These are phyloP conservation scores for Myanophis thanlyinensis DNA, from an alignment of 2,113 vertebrate genomes.

Conservation along the genomic window DNA sequence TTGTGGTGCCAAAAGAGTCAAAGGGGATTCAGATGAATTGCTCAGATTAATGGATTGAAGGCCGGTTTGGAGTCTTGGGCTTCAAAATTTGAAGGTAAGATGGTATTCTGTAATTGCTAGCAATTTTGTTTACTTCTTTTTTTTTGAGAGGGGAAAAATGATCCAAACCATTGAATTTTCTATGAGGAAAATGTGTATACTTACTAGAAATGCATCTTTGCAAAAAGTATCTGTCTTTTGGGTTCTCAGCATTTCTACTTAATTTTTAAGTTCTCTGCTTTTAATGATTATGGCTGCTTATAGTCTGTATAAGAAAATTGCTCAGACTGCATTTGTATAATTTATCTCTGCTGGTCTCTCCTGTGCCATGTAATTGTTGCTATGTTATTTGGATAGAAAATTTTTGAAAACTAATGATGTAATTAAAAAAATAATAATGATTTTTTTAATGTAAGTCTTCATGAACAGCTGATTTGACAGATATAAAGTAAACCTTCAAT, in stretches of 20 bases:
- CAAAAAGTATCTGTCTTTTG: not conserved
- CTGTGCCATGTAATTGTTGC: not conserved
- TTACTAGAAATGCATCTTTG: accelerated
- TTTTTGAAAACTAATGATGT: not conserved
- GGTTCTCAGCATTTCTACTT: not conserved
- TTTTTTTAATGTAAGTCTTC: not conserved
- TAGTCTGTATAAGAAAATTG: not conserved
- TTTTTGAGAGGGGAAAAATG: not conserved
- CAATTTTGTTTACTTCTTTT: not conserved
- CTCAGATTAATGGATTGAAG: not conserved
- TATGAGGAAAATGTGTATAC: accelerated
- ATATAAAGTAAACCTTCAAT: not conserved
- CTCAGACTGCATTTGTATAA: not conserved
- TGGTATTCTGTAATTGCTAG: not conserved
- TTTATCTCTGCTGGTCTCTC: not conserved
- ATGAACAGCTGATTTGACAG: not conserved
- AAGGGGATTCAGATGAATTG: not conserved
- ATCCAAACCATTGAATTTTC: accelerated
- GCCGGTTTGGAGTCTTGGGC: accelerated
- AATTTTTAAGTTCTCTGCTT: not conserved
- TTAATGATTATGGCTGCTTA: not conserved
- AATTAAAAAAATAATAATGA: not conserved
- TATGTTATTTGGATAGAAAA: not conserved
- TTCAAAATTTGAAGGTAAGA: not conserved
- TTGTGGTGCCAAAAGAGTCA: not conserved